A percentile compares a stretch with the other conserved stretches of the same genome.
phyloP scores from a whole-genome alignment of 2,797 vertebrate genomes.

The Acestrorhynchus altus region DNA sequence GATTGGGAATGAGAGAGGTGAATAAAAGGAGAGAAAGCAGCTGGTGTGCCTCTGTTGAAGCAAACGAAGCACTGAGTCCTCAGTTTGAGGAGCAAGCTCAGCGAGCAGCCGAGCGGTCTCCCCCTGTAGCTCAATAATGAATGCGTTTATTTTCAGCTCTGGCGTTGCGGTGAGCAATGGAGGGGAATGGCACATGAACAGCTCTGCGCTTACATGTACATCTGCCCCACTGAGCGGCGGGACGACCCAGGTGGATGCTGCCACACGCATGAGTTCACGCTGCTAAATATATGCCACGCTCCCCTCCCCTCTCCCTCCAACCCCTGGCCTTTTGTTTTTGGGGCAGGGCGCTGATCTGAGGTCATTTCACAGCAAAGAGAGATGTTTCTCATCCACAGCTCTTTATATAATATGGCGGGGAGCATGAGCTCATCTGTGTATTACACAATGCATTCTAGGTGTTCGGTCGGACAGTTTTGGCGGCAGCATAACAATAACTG shows the following conservation, averaged over 20 bases:
- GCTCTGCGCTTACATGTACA: slow-evolving; percentile 54
- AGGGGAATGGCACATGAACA: slow-evolving; percentile 73
- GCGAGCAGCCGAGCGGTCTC: slow-evolving; percentile 45
- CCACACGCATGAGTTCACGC: slow-evolving; percentile 44
- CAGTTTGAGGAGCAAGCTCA: slow-evolving; percentile 16
- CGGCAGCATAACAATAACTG: neutral
- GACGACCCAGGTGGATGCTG: slow-evolving; percentile 54
- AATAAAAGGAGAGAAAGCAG: slow-evolving; percentile 7
- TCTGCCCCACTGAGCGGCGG: slow-evolving; percentile 56
- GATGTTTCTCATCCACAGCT: slow-evolving; percentile 17
- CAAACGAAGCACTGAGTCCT: slow-evolving; percentile 2
- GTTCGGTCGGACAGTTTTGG: slow-evolving; percentile 3
- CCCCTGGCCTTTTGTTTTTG: slow-evolving; percentile 31
- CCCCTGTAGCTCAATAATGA: slow-evolving; percentile 72
- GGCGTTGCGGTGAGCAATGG: slow-evolving; percentile 59
- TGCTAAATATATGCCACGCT: slow-evolving; percentile 47
- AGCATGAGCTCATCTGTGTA: slow-evolving; percentile 14
- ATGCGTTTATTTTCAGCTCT: slow-evolving; percentile 74
- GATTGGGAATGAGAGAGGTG: neutral
- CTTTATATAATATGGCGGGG: slow-evolving; percentile 2
- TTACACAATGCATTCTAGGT: slow-evolving; percentile 23
- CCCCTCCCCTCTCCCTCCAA: neutral
- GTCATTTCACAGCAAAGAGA: slow-evolving; percentile 10
- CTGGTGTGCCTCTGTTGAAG: slow-evolving; percentile 39
- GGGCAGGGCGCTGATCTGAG: slow-evolving; percentile 23